phyloP scores from a whole-genome alignment of 2,888 invertebrate species.

The Phaonia tiefii region DNA sequence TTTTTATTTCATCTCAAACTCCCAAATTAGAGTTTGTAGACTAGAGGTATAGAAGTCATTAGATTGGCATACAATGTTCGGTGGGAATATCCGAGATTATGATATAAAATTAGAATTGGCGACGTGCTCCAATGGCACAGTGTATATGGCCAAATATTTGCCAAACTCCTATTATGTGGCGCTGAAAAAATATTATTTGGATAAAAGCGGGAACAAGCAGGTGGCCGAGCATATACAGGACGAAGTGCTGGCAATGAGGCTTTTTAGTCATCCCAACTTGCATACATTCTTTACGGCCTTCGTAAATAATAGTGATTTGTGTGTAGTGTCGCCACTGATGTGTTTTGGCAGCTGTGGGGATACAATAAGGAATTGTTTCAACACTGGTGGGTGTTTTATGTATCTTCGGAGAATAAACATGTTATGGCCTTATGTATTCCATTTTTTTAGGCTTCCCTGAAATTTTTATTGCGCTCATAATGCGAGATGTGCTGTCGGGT shows the following conservation, averaged over 20 bases:
- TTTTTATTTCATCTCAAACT: neutral
- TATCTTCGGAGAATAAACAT: neutral
- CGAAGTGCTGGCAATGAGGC: slow-evolving; percentile 89
- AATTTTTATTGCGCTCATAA: slow-evolving; percentile 88
- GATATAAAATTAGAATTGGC: slow-evolving; percentile 86
- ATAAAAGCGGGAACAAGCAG: slow-evolving; percentile 83
- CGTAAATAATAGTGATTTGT: slow-evolving; percentile 88
- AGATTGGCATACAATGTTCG: slow-evolving; percentile 81
- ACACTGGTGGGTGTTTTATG: slow-evolving; percentile 70
- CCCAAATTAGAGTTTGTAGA: neutral
- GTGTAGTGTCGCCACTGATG: slow-evolving; percentile 91
- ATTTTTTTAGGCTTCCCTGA: slow-evolving; percentile 88
- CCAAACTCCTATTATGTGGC: slow-evolving; percentile 86
- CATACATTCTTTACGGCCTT: slow-evolving; percentile 89
- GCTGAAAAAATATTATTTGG: slow-evolving; percentile 88
- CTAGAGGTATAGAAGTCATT: neutral
- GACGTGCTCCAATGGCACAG: slow-evolving; percentile 86
- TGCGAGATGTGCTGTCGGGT: slow-evolving; percentile 88
- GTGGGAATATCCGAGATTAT: slow-evolving; percentile 84
- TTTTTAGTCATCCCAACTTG: slow-evolving; percentile 90
- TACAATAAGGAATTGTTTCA: slow-evolving; percentile 88
- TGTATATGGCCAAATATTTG: slow-evolving; percentile 86
- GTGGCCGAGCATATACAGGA: slow-evolving; percentile 84
- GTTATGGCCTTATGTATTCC: too few species aligned
- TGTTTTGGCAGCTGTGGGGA: slow-evolving; percentile 92